Evolutionary conservation across 2,888 invertebrate genomes (phyloP), one percentile per base, ranked within the genome.

Genomic region (Eustalomyia histrio): DNA sequence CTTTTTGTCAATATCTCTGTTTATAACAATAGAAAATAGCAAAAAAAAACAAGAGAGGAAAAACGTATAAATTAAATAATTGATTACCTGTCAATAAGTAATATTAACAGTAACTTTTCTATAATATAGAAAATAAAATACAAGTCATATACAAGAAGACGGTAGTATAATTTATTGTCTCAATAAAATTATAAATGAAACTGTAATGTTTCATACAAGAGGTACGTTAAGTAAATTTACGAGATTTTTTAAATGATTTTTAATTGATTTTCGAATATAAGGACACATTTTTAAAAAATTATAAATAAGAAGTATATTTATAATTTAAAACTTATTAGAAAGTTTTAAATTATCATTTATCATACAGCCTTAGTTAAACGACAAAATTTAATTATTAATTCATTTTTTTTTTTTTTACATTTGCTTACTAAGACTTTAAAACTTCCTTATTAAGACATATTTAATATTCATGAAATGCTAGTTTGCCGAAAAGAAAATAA

Each of bases 181-280:
- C n/a, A n/a, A n/a, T n/a, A n/a, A n/a, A n/a, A n/a, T n/a, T 43
- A 14, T 43, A 14, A 43, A 43, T 43, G 1, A 43, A 43, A 43
- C 1, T 43, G 1, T 43, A 43, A 35, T 24, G 24, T 24, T 24
- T 24, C 24, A 24, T 24, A 24, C 2, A 24, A 24, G 2, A 24
- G 24, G 2, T 24, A 24, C 24, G 8, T 35, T 7, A 12, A 43
- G 14, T 10, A 43, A 43, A 43, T 14, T 43, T 12, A 10, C n/a
- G n/a, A n/a, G n/a, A n/a, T n/a, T n/a, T 55, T 72, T 67, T 61
- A 67, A 78, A 78, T 60, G 61, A 35, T 72, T 72, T 72, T 67
- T 78, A 78, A 78, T 72, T 67, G 55, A 50, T 60, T 57, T 60
- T 60, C 6, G 43, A 39, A n/a, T n/a, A 47, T 14, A n/a, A n/a